Evolutionary conservation across 2,113 vertebrate genomes (phyloP), one percentile per base, ranked within the genome.

Genomic region (Perca schrenkii): DNA sequence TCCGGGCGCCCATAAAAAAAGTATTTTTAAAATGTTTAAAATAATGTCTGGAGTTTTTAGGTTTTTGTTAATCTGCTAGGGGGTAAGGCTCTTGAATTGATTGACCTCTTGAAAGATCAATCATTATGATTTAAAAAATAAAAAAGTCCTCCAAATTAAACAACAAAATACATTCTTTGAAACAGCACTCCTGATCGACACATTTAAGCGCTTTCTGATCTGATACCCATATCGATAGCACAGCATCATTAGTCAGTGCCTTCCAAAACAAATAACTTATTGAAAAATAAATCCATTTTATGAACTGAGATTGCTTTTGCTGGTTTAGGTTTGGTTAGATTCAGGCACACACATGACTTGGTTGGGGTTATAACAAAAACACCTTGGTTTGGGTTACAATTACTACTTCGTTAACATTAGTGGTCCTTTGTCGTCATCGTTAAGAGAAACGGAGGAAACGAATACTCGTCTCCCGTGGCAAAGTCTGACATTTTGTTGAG

Each of bases 391-490:
- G 19, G 34, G 21, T 15, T 50, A 31, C 16, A 46, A 15, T 31
- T 15, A 34, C 13, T 4, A 14, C n/a, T 43, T 64, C 6, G 25
- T 61, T 61, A 6, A 36, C 17, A 8, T 74, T n/a, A n/a, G 19
- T 1, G 28, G 43, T 34, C 16, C 31, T 47, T 49, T 50, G 25
- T 53, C 2, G 4, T 53, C 49, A 36, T 40, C 14, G 13, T 19
- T 43, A 54, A 22, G 53, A 54, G 8, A 64, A 56, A 34, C 15
- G 47, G 7, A 34, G 36, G 22, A 47, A 72, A 65, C 2, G 0
- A 78, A 78, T 64, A 50, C 10, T 46, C 40, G 54, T 78, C 52
- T 57, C 13, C 19, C 5, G 10, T 60, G 54, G 6, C 54, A 47
- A 17, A 34, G 22, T 34, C 49, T 3, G 19, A 19, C 25, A 40